These are phyloP conservation scores for Lepus timidus DNA, from an alignment of 2,113 vertebrate genomes.

Conservation along the genomic window DNA sequence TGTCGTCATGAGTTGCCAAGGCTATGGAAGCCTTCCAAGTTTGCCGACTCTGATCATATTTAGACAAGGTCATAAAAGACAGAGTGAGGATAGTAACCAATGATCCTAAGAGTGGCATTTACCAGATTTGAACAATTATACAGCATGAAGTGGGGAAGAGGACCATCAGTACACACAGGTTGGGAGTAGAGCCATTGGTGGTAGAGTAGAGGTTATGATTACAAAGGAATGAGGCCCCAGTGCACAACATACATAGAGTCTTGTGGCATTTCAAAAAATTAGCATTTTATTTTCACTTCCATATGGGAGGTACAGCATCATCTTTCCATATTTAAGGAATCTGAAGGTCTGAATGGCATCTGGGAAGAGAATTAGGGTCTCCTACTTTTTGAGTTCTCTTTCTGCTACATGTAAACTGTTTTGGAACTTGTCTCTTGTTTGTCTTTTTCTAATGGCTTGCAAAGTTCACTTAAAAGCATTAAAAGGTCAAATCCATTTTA, in stretches of 20 bases:
- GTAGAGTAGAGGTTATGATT: too few relatives aligned
- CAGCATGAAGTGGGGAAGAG: too few relatives aligned
- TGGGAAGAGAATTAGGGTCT: background rate
- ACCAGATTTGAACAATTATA: too few relatives aligned
- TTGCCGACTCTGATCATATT: too few relatives aligned
- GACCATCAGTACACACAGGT: too few relatives aligned
- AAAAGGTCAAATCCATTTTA: slow-evolving; percentile 73
- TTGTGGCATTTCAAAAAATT: background rate
- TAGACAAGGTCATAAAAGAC: too few relatives aligned
- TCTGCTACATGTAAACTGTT: background rate
- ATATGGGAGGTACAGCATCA: background rate
- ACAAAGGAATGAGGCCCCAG: too few relatives aligned
- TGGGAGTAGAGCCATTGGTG: too few relatives aligned
- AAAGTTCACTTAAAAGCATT: slow-evolving; percentile 66
- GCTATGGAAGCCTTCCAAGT: too few relatives aligned
- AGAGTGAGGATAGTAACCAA: too few relatives aligned
- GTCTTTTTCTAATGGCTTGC: background rate
- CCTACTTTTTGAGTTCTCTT: background rate
- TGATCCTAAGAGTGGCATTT: too few relatives aligned
- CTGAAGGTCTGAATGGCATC: background rate
- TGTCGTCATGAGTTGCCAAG: too few relatives aligned
- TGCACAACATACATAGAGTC: background rate
- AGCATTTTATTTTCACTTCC: background rate
- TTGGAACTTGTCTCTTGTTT: background rate
- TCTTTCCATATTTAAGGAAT: background rate